phyloP scores from a whole-genome alignment of 2,888 invertebrate genomes.

The Aquatica leii region DNA sequence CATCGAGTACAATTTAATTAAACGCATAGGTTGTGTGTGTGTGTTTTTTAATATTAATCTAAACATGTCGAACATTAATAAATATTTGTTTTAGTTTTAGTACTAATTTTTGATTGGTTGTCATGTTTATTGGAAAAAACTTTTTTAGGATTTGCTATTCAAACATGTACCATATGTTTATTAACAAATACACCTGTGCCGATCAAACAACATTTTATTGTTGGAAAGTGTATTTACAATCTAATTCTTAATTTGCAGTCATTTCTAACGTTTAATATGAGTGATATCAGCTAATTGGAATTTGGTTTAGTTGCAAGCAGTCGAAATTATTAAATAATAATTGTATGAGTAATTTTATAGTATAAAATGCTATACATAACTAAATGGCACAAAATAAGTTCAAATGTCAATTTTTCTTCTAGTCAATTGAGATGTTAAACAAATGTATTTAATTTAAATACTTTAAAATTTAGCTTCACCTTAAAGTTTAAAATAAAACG shows the following conservation, averaged over 20 bases:
- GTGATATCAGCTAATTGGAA: conserved; percentile 6
- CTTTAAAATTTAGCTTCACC: too few species aligned
- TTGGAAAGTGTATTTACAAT: too few species aligned
- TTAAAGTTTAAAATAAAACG: too few species aligned
- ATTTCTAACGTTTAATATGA: too few species aligned
- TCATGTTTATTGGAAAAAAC: not conserved
- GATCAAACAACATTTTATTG: too few species aligned
- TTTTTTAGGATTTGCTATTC: conserved; percentile 15
- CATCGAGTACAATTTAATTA: too few species aligned
- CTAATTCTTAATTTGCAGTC: too few species aligned
- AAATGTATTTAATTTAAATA: not conserved
- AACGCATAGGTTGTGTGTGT: too few species aligned
- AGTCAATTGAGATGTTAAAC: not conserved
- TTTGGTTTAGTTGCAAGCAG: not conserved
- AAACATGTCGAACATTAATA: not conserved
- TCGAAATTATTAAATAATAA: not conserved
- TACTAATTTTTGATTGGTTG: conserved; percentile 8
- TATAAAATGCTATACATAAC: not conserved
- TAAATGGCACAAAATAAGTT: conserved; percentile 8
- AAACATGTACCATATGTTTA: conserved; percentile 18
- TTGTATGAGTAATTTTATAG: conserved; percentile 4
- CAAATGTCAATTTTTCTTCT: not conserved
- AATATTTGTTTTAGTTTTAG: conserved; percentile 8
- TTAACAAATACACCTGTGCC: conserved; percentile 1
- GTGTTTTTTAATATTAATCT: too few species aligned